Percentiles rank a stretch among this genome's conserved stretches.
Evolutionary conservation across 2,113 vertebrate genomes (phyloP).

Genomic region (Odontophorus gujanensis): DNA sequence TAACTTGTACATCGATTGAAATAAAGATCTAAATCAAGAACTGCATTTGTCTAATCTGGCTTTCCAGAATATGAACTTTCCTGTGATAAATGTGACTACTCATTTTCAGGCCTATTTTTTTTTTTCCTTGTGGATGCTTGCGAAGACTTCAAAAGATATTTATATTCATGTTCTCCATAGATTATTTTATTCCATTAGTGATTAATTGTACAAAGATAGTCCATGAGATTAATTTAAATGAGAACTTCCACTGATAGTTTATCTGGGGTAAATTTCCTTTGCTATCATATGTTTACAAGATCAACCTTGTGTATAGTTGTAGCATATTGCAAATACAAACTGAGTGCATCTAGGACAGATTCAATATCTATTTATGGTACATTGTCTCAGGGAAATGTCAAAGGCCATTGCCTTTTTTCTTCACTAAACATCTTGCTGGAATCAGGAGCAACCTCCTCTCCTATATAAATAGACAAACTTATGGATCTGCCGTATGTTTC

Average conservation of each 20-base stretch:
- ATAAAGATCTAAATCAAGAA: neutral
- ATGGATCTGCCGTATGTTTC: conserved; percentile 60
- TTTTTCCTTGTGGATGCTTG: neutral
- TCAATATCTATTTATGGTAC: conserved; percentile 42
- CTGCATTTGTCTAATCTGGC: neutral
- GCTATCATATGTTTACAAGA: conserved; percentile 10
- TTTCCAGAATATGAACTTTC: neutral
- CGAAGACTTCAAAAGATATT: neutral
- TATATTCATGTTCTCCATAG: neutral
- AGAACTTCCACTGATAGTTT: neutral
- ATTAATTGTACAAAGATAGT: neutral
- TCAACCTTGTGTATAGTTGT: neutral
- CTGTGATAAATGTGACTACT: neutral
- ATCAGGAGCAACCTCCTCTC: conserved; percentile 30
- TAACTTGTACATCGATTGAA: neutral
- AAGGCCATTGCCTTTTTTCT: conserved; percentile 34
- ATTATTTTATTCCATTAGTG: neutral
- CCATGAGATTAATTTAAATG: neutral
- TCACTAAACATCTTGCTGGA: conserved; percentile 36
- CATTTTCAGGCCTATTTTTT: neutral
- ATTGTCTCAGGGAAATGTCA: conserved; percentile 64
- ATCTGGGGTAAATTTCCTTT: conserved; percentile 14
- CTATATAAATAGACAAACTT: conserved; percentile 55
- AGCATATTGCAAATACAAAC: conserved; percentile 41
- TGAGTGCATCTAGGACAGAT: conserved; percentile 21